Evolutionary conservation across 2,113 vertebrate genomes (phyloP).

Genomic region (Campylorhamphus procurvoides): DNA sequence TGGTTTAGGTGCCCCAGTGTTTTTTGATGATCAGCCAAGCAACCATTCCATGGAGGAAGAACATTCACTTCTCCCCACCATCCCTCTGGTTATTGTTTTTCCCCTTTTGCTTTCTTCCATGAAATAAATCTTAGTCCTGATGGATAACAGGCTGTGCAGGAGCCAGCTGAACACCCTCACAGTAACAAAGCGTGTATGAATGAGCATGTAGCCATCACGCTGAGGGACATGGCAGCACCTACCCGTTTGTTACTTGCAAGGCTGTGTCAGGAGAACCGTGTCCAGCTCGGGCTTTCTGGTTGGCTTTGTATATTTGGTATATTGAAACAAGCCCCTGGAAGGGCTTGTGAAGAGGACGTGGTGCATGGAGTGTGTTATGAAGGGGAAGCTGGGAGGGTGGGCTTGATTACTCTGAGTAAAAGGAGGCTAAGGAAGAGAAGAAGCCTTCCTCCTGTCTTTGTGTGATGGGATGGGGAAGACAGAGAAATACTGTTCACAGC

Average conservation of each 20-base stretch:
- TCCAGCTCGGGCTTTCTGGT: not conserved
- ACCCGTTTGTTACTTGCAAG: not conserved
- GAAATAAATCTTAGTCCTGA: not conserved
- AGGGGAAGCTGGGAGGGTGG: not conserved
- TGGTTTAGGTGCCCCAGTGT: not conserved
- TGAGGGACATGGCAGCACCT: not conserved
- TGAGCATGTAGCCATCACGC: not conserved
- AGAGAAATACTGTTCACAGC: not conserved
- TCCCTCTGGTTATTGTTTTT: not conserved
- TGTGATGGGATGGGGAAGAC: not conserved
- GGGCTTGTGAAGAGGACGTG: not conserved
- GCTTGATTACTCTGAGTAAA: not conserved
- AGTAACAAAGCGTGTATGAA: fast-evolving
- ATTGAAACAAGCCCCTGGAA: not conserved
- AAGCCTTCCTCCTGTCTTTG: not conserved
- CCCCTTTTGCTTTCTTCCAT: not conserved
- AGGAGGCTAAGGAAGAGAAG: not conserved
- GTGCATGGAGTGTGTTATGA: not conserved
- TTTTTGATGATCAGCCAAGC: not conserved
- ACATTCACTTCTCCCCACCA: not conserved
- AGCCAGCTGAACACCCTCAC: not conserved
- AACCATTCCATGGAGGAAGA: not conserved
- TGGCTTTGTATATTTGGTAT: too few relatives aligned
- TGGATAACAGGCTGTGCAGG: not conserved
- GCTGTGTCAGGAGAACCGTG: fast-evolving